A percentile compares a stretch with the other conserved stretches of the same genome.
phyloP scores from a whole-genome alignment of 2,797 vertebrate genomes.

The Denticeps clupeoides region DNA sequence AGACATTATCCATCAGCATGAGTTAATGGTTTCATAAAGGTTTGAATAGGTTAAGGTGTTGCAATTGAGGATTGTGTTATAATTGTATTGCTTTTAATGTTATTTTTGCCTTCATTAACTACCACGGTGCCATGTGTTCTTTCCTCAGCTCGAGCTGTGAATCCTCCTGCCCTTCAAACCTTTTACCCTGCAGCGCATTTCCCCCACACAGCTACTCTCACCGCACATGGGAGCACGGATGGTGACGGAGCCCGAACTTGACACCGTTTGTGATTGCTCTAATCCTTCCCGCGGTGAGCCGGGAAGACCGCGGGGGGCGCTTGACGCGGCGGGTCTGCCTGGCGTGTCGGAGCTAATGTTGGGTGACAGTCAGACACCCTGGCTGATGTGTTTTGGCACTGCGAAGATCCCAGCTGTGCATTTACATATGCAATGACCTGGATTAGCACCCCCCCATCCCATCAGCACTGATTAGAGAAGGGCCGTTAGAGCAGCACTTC shows the following conservation, averaged over 20 bases:
- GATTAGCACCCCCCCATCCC: slow-evolving; percentile 65
- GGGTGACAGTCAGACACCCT: slow-evolving; percentile 59
- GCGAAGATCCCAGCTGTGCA: slow-evolving; percentile 71
- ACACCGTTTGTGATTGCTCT: slow-evolving; percentile 40
- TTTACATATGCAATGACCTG: slow-evolving; percentile 86
- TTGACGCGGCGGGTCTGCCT: slow-evolving; percentile 23
- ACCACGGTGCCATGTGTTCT: too few relatives aligned
- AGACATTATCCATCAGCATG: too few relatives aligned
- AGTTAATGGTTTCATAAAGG: too few relatives aligned
- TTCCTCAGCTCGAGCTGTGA: too few relatives aligned
- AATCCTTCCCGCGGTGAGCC: slow-evolving; percentile 26
- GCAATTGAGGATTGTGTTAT: too few relatives aligned
- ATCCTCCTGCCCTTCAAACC: too few relatives aligned
- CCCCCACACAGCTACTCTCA: not conserved
- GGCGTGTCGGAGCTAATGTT: slow-evolving; percentile 51
- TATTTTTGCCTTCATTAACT: too few relatives aligned
- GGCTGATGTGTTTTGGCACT: slow-evolving; percentile 67
- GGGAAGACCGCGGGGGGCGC: slow-evolving; percentile 32
- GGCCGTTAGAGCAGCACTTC: slow-evolving; percentile 31
- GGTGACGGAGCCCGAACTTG: slow-evolving; percentile 32
- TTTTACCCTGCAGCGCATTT: too few relatives aligned
- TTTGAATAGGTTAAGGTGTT: too few relatives aligned
- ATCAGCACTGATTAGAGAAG: slow-evolving; percentile 68
- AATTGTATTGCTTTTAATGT: too few relatives aligned
- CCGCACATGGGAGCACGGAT: slow-evolving; percentile 20